Evolutionary conservation across 2,113 vertebrate genomes (phyloP), one percentile per base, ranked within the genome.

Genomic region (Dunckerocampus dactyliophorus): DNA sequence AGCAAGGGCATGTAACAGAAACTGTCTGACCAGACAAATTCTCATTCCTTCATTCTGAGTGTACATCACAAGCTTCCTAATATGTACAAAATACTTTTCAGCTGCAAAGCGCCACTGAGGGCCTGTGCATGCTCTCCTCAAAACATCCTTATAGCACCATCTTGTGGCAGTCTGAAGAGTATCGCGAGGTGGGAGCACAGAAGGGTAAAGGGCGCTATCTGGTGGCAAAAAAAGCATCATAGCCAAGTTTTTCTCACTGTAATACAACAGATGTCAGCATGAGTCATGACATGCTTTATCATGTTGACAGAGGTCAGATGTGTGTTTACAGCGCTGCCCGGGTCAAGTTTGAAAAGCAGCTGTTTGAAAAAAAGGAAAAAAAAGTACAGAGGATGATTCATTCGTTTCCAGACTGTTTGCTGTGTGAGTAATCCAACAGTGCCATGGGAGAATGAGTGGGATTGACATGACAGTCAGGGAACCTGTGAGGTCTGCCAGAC

Each of bases 151-250:
- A 42, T 3, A 64, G 82, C 67, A n/a, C 83, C 87, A 74, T 82
- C 88, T 86, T 50, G 79, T 89, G 90, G 79, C 65, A 53, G 21
- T 28, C 47, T 24, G 7, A 16, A 8, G 1, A 24, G 16, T 34
- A 19, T 42, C 50, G 15, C 9, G 1, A 6, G 8, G 0, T 0
- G 6, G 42, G 24, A 15, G 5, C 0, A 15, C 45, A 43, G 42
- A 9, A 66, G 47, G 68, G 51, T 67, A 75, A 72, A 74, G 42
- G 69, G 69, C 56, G 17, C 65, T 52, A 63, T 78, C 84, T 72
- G 34, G 63, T 76, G 84, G 34, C 57, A 6, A 39, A 39, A 43
- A 39, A 28, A 31, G 45, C 1, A 71, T 16, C 9, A 48, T 14
- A 17, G 39, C 3, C n/a, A 62, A 50, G 42, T 7, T 14, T 15